Evolutionary conservation across 2,888 invertebrate species (phyloP), one percentile per base, ranked within the genome.

Genomic region (Hypomecis atomaria): DNA sequence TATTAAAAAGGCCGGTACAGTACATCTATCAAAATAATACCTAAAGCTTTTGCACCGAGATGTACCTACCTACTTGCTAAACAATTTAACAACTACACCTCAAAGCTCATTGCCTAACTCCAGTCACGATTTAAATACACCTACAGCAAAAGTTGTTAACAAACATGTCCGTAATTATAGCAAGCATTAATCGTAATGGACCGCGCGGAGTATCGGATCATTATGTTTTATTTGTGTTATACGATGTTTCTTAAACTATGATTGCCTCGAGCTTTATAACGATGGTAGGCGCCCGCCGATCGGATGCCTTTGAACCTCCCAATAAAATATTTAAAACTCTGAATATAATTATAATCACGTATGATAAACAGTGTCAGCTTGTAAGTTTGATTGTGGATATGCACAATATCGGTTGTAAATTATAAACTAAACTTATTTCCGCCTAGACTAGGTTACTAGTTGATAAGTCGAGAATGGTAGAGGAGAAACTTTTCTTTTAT

Each of bases 81-180:
- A 62, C 52, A 54, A 34, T 63, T 65, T 62, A 42, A 63, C 47
- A 54, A 54, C 43, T 60, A 50, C 38, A 65, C 55, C 60, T 66
- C 59, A 61, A 61, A 66, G 61, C 62, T 36, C 59, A 69, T 65
- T 67, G 62, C 67, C 63, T 66, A 60, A 72, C 72, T 72, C 62
- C 65, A 75, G 77, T 76, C 77, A 77, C 75, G 77, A 76, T 64
- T 77, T 68, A 63, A 75, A 79, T 77, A 72, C 75, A 72, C 73
- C 77, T 71, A 77, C 77, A 75, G 76, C 75, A 77, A 72, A 72
- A 73, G 75, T 76, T 76, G 76, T 81, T 82, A 81, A 77, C 78
- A 73, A 78, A 83, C 71, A 78, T 76, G 68, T 68, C 65, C 71
- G 70, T 83, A 84, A 84, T 85, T 83, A 83, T 69, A 71, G 59